Evolutionary conservation across 2,113 vertebrate species (phyloP), one percentile per base, ranked within the genome.

Genomic region (Phasianus colchicus): DNA sequence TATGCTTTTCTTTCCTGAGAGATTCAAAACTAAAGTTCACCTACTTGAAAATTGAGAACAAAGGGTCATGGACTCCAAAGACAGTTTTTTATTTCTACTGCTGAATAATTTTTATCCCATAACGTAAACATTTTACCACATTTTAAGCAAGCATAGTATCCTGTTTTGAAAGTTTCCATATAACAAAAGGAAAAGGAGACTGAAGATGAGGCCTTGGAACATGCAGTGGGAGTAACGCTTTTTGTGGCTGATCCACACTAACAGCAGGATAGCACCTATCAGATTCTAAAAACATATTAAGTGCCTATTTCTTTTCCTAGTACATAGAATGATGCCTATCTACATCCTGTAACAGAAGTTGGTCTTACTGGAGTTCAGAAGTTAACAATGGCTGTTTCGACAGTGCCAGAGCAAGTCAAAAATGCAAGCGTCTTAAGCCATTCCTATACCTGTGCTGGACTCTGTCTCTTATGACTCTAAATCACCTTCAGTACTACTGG

Each of bases 81-180:
- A 57, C 2, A 3, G 5, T 38, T 52, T 63, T 29, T 54, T 57
- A 25, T 61, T 63, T 78, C 47, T 58, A 3, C 20, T 73, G 29
- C 34, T 71, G 12, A 83, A 10, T 19, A 40, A 42, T n/a, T 70
- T 47, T 40, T 36, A 67, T 65, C 27, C 32, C 7, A 10, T 32
- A 43, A 74, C 3, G 8, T 6, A 10, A 83, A 72, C 82, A 1
- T 0, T 40, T 43, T 45, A 76, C 1, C 1, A 10, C 18, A 13
- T 38, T 83, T 66, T 11, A 80, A 80, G 57, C 10, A 42, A 27
- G 40, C 10, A 58, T 7, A 76, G 8, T 57, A 4, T 9, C 15
- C 30, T 32, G 11, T 32, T 73, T 54, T n/a, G 61, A 88, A 87
- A 86, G 4, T 13, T 55, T 83, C 45, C 74, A 10, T 58, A 66